phyloP scores from a whole-genome alignment of 2,797 vertebrate genomes.

The Helarctos malayanus region DNA sequence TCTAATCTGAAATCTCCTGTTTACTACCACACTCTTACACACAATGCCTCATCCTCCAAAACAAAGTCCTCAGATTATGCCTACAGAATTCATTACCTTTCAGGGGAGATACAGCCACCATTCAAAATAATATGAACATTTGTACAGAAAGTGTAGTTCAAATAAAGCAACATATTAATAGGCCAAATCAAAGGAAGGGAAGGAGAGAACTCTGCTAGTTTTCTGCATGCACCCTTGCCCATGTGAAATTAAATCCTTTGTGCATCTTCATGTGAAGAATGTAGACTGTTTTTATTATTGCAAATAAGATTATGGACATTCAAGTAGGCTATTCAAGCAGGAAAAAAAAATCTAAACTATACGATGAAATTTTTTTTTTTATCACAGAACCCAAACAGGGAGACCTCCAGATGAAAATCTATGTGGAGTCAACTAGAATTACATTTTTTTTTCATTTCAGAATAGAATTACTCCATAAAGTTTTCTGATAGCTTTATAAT shows the following conservation, averaged over 20 bases:
- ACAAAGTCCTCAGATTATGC: constrained; percentile 16
- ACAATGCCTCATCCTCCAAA: not conserved
- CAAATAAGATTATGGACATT: constrained; percentile 26
- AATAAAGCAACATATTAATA: constrained; percentile 9
- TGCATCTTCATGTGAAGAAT: constrained; percentile 38
- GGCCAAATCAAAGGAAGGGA: not conserved
- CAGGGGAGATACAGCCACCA: not conserved
- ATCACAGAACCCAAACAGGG: not conserved
- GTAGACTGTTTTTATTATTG: constrained; percentile 18
- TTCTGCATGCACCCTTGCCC: not conserved
- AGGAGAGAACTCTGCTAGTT: constrained; percentile 2
- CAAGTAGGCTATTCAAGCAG: not conserved
- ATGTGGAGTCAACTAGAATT: not conserved
- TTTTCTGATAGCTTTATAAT: constrained; percentile 32
- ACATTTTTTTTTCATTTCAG: constrained; percentile 40
- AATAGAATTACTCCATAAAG: constrained; percentile 48
- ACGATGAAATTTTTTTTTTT: not conserved
- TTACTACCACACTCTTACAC: not conserved
- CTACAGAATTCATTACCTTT: constrained; percentile 35
- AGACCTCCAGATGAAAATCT: constrained; percentile 50
- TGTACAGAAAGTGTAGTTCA: not conserved
- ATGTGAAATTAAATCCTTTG: constrained; percentile 38
- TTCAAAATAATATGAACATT: constrained; percentile 26
- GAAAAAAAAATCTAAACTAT: not conserved
- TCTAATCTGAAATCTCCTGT: not conserved